Evolutionary conservation across 2,888 invertebrate species (phyloP), one percentile per base, ranked within the genome.

Genomic region (Drosophila putrida): DNA sequence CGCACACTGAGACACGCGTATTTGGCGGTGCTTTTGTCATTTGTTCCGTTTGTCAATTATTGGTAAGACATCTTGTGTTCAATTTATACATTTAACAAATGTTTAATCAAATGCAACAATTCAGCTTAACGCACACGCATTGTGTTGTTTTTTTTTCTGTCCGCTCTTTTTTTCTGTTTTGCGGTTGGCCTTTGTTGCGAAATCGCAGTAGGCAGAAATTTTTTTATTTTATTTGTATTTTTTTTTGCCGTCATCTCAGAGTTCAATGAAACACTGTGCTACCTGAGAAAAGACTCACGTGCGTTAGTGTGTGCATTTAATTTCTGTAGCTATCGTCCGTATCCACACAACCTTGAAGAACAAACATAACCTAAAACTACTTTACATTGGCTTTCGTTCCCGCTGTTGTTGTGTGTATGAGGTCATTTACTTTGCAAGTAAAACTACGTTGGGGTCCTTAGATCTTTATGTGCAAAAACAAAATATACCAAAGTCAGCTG

Each of bases 291-390:
- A 9, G 20, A 11, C 25, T 38, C 10, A 31, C 31, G 31, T 31
- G 31, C 8, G 31, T 9, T 31, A 31, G 31, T 31, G 36, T 8
- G 51, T 63, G 35, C 33, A 27, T 33, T 43, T 6, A 43, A 75
- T 41, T 62, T 15, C 28, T 33, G 43, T 38, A 11, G 55, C 41
- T 35, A 39, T 46, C 47, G 15, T 47, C 49, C 60, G 55, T 71
- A 36, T 41, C 44, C 64, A 53, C 66, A 70, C 88, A 86, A 84
- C 83, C 88, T 83, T 83, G 85, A 82, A 64, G 75, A 9, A 39
- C 60, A 66, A 82, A 83, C 88, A 82, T 88, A 84, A 84, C 88
- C 88, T 84, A 82, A 84, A 82, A 70, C 47, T 68, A 39, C 47
- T 67, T 80, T 78, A 65, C 58, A 65, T 63, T 63, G 60, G 51